These are phyloP conservation scores for Labrus mixtus DNA, from an alignment of 2,113 vertebrate species.

Conservation along the genomic window DNA sequence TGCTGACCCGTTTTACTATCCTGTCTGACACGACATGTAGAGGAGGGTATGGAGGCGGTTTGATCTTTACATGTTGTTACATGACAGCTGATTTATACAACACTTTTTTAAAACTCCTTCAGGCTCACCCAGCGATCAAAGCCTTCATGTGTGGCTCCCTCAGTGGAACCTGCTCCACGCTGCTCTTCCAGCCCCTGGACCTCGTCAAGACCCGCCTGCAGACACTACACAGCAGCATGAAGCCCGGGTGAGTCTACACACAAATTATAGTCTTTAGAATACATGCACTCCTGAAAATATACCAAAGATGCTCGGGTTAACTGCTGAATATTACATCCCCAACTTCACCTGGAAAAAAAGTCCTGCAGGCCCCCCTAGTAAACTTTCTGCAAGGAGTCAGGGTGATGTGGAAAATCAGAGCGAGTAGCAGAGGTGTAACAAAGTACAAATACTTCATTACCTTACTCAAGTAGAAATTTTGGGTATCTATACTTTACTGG, in stretches of 20 bases:
- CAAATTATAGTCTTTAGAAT: not conserved
- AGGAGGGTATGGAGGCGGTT: not conserved
- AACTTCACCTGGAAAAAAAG: too few relatives aligned
- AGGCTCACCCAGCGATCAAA: slow-evolving; percentile 92
- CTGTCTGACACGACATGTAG: not conserved
- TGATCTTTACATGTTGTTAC: not conserved
- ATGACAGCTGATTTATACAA: slow-evolving; percentile 1
- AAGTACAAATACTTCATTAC: too few relatives aligned
- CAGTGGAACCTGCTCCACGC: slow-evolving; percentile 94
- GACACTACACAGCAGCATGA: slow-evolving; percentile 81
- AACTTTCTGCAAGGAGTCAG: too few relatives aligned
- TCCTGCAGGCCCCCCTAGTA: too few relatives aligned
- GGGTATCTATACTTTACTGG: too few relatives aligned
- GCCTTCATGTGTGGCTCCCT: slow-evolving; percentile 95
- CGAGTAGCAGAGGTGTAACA: too few relatives aligned
- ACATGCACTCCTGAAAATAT: too few relatives aligned
- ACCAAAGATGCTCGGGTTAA: too few relatives aligned
- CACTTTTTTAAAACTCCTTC: not conserved
- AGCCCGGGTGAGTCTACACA: slow-evolving; percentile 74
- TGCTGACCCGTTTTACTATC: not conserved
- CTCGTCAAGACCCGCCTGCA: slow-evolving; percentile 95
- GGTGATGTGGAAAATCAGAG: too few relatives aligned
- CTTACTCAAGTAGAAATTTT: too few relatives aligned
- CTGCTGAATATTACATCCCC: too few relatives aligned
- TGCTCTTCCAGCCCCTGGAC: slow-evolving; percentile 97